These are phyloP conservation scores for Boulengeromyrus knoepffleri DNA, from an alignment of 2,113 vertebrate genomes.

Conservation along the genomic window DNA sequence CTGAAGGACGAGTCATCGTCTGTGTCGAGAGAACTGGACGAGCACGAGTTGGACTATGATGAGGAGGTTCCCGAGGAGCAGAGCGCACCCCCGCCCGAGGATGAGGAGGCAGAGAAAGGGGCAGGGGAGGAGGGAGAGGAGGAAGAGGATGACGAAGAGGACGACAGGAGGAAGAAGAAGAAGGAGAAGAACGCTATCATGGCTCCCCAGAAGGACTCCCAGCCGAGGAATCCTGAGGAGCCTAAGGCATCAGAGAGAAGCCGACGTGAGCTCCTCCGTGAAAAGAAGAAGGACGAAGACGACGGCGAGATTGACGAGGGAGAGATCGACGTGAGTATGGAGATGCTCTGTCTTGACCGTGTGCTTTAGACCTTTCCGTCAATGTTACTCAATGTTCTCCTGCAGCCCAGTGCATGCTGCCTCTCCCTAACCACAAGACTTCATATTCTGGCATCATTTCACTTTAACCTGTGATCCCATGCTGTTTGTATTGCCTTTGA, in stretches of 20 bases:
- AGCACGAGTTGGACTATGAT: conserved; percentile 93
- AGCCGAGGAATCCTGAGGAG: conserved; percentile 44
- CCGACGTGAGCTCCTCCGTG: conserved; percentile 67
- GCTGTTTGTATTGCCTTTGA: neutral
- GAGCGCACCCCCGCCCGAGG: conserved; percentile 55
- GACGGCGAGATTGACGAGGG: conserved; percentile 95
- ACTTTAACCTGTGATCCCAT: neutral
- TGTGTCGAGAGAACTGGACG: conserved; percentile 86
- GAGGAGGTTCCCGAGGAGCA: conserved; percentile 93
- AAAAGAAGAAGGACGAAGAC: conserved; percentile 90
- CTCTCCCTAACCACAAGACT: neutral
- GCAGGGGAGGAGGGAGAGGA: conserved; percentile 73
- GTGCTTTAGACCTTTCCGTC: neutral
- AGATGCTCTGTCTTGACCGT: neutral
- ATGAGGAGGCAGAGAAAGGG: conserved; percentile 45
- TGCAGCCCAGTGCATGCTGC: neutral
- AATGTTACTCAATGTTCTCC: neutral
- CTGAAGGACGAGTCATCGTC: conserved; percentile 82
- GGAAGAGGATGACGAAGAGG: conserved; percentile 55
- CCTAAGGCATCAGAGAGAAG: conserved; percentile 52
- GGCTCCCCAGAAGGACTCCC: conserved; percentile 44
- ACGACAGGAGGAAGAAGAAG: conserved; percentile 51
- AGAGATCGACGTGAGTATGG: conserved; percentile 89
- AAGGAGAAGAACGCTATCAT: conserved; percentile 54
- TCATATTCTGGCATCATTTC: neutral